Conservation (phyloP, 2,888 invertebrate genomes). For the Metacarcinus magister region DNA sequence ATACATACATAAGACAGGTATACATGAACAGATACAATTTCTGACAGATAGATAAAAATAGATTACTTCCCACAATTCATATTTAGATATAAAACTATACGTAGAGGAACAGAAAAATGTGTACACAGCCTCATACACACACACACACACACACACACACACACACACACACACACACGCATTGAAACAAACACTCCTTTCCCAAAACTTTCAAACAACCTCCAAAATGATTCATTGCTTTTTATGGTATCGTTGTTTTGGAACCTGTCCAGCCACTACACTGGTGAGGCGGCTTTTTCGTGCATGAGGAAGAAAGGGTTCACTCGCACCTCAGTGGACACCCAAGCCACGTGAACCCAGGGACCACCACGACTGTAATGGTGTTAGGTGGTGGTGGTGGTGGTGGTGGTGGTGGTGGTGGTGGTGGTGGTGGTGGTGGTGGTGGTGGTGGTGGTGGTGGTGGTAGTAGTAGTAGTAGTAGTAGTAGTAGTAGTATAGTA, state of each 20-base stretch:
- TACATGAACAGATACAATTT: too few species aligned
- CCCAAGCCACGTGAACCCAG: too few species aligned
- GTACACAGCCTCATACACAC: constrained; percentile 11
- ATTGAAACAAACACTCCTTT: not conserved
- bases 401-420: not conserved
- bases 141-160: not conserved
- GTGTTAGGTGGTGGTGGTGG: not conserved
- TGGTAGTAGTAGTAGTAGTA: not conserved
- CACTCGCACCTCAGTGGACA: not conserved
- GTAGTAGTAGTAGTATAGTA: not conserved
- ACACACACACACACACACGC: not conserved
- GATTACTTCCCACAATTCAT: too few species aligned
- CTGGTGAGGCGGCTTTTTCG: not conserved
- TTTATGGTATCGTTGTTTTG: not conserved
- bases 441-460: too few species aligned
- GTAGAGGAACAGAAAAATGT: not conserved
- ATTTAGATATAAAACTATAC: too few species aligned
- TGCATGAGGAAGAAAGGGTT: not conserved
- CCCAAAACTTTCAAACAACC: not conserved
- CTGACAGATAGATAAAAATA: too few species aligned
- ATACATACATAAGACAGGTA: constrained; percentile 47
- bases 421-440: too few species aligned
- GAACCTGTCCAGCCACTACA: not conserved
- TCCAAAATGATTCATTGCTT: constrained; percentile 26
- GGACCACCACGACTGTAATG: too few species aligned